Conservation (phyloP, 2,113 vertebrate species). For the Chaetops frenatus region DNA sequence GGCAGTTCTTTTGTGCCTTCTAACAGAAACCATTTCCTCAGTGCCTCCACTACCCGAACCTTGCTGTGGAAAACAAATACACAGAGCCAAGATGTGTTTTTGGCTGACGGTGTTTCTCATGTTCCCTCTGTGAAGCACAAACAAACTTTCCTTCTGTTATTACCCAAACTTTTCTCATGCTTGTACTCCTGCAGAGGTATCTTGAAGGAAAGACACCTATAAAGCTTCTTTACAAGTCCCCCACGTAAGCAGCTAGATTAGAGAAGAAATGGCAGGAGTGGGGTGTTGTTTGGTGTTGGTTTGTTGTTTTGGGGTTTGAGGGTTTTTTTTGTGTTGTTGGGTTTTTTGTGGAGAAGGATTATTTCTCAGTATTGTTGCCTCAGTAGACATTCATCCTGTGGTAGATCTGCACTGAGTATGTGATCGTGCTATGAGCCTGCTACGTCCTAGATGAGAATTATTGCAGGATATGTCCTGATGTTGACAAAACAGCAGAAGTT, state of each 20-base stretch:
- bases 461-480: background rate
- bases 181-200: background rate
- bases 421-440: background rate
- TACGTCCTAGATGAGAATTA: background rate
- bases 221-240: background rate
- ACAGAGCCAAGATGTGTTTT: background rate
- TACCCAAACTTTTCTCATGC: background rate
- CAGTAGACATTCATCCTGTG: background rate
- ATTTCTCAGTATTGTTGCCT: background rate
- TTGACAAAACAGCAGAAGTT: background rate
- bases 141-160: background rate
- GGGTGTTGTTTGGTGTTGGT: background rate
- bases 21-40: background rate
- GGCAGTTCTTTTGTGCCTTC: background rate
- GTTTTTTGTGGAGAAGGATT: background rate
- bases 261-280: background rate
- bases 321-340: background rate
- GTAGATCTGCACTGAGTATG: background rate
- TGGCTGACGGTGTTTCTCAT: background rate
- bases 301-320: background rate
- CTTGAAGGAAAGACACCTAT: background rate
- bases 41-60: accelerated
- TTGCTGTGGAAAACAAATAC: accelerated
- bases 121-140: background rate
- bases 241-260: background rate